phyloP scores from a whole-genome alignment of 2,113 vertebrate species.

The Collichthys lucidus region DNA sequence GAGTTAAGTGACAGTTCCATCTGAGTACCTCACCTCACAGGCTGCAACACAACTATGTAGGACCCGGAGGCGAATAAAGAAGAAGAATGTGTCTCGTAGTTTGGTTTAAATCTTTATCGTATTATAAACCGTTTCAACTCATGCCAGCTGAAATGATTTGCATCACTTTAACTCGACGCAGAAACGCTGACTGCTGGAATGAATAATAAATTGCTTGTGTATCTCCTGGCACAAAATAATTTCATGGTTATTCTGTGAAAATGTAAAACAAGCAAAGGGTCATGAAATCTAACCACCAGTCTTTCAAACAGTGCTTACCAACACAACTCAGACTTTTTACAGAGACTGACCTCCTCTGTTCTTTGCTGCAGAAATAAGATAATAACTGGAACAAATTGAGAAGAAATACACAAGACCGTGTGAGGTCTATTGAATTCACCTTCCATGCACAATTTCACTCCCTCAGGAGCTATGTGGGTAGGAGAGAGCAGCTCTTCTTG shows the following conservation, averaged over 20 bases:
- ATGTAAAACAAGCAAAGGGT: slow-evolving; percentile 33
- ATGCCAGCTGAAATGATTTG: background rate
- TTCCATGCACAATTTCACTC: background rate
- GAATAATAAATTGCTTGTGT: slow-evolving; percentile 10
- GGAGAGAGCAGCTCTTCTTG: background rate
- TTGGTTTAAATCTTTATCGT: background rate
- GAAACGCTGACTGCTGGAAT: slow-evolving; percentile 8
- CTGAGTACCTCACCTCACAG: slow-evolving; percentile 7
- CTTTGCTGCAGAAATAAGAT: slow-evolving; percentile 32
- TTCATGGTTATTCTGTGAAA: background rate
- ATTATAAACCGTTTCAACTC: slow-evolving; percentile 2
- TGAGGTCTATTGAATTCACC: slow-evolving; percentile 11
- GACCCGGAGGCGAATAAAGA: background rate
- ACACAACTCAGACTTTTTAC: background rate
- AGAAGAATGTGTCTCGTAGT: background rate
- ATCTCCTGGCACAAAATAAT: background rate
- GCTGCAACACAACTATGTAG: background rate
- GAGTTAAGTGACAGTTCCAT: background rate
- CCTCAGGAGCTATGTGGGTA: background rate
- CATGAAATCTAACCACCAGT: slow-evolving; percentile 14
- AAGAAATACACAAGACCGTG: slow-evolving; percentile 1
- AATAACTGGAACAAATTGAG: slow-evolving; percentile 22
- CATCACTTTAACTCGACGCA: background rate
- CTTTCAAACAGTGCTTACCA: background rate
- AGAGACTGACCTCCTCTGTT: background rate